These are phyloP conservation scores for Neopipo cinnamomea DNA, from an alignment of 2,113 vertebrate genomes.

Conservation along the genomic window DNA sequence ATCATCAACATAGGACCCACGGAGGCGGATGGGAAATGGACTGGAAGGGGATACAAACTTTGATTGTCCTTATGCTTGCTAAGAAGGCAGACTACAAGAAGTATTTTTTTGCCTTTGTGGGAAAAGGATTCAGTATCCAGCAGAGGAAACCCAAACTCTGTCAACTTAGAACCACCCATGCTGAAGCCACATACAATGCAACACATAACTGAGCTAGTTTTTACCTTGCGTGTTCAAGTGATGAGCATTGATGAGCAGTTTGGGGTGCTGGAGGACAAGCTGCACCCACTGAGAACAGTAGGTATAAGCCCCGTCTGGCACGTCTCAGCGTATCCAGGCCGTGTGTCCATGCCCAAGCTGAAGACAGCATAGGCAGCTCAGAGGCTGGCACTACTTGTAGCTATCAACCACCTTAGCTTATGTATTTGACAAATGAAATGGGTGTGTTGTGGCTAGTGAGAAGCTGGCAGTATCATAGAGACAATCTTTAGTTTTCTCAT, in stretches of 20 bases:
- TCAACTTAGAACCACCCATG: neutral
- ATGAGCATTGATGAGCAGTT: rapidly evolving
- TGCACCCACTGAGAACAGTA: neutral
- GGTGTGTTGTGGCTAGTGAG: neutral
- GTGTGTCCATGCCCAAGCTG: neutral
- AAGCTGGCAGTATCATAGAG: neutral
- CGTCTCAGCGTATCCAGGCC: neutral
- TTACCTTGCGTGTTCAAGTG: neutral
- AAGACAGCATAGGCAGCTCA: neutral
- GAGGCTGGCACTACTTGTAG: neutral
- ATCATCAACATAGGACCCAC: rapidly evolving
- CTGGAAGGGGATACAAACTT: neutral
- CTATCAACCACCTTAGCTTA: neutral
- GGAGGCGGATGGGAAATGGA: neutral
- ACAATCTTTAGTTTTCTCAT: neutral
- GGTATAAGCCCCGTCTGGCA: rapidly evolving
- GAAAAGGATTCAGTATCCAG: neutral
- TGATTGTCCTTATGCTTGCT: neutral
- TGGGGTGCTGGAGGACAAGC: neutral
- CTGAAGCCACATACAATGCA: neutral
- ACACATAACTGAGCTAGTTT: neutral
- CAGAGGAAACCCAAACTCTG: neutral
- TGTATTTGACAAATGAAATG: neutral
- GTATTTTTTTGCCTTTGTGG: neutral
- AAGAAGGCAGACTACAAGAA: neutral